Evolutionary conservation across 2,113 vertebrate species (phyloP), one percentile per base, ranked within the genome.

Genomic region (Hippocampus guttulatus): DNA sequence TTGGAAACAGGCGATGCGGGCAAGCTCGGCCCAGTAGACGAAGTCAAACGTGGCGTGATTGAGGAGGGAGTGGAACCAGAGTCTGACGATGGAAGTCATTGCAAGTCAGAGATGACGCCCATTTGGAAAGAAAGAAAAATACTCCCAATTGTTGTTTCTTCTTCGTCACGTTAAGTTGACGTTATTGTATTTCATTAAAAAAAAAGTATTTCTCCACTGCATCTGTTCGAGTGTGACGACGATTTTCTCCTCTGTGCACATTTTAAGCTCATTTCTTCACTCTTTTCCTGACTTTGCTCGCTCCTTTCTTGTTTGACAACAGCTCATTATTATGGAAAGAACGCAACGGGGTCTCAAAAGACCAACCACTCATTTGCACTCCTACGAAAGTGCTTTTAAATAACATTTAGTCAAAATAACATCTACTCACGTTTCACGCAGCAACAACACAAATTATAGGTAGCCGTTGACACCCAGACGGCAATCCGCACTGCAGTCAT

Each of bases 21-120:
- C 23, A 70, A 47, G 75, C 70, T 27, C 78, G 15, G 43, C 64
- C 64, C 64, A 27, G 64, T 14, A 25, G 64, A 47, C 16, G 5
- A 25, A 65, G 64, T 47, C 64, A 87, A 86, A 91, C 89, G 89
- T 91, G 90, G 89, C 89, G 88, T 81, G 70, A 76, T 78, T 71
- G 62, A 47, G 41, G n/a, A 23, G n/a, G 63, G 63, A 45, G 41
- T 33, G 9, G 30, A 57, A 51, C 74, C 8, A 60, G 25, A 30
- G 11, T 60, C 23, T 12, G 23, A 30, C 25, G 30, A 18, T 61
- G 27, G 27, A 61, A 61, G 58, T 61, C 58, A 61, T 33, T 30
- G 27, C 61, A 72, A 71, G 47, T 58, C 30, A 58, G 2, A 69
- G 73, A 83, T 73, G 69, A 80, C 76, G 75, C 75, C 73, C 75